Evolutionary conservation across 2,113 vertebrate species (phyloP), one percentile per base, ranked within the genome.

Genomic region (Oncorhynchus keta): DNA sequence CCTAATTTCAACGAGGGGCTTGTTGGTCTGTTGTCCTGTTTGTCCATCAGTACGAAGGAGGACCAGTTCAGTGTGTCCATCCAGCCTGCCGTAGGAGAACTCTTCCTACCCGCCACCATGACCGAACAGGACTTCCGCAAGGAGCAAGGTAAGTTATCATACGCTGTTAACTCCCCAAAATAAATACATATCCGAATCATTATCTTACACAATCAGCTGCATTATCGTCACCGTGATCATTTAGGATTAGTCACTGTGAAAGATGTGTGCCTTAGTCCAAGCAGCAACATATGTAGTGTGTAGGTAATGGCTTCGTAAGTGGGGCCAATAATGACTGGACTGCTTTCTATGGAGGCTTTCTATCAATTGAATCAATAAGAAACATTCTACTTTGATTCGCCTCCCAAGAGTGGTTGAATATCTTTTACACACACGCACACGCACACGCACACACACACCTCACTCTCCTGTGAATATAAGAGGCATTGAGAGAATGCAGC

Each of bases 11-110:
- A 1, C n/a, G 5, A 45, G 18, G 5, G 16, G 3, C 8, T 69
- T 8, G 24, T 32, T 20, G 8, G 61, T 9, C 59, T 74, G 66
- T 6, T 64, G 7, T 28, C 69, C n/a, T 65, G 55, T 30, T 30
- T 51, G 20, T 35, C 67, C 24, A 67, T 88, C 87, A 99, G 97
- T 89, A 98, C 97, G 74, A 97, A 95, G 84, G 93, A 96, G 68
- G 95, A 97, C 86, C 85, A 89, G 84, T 99, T 99, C 90, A 92
- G 5, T 78, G 97, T 99, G 85, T 95, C 78, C 75, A 95, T 99
- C 87, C 97, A 97, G 3, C 96, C 97, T 5, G 93, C 93, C 48
- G 94, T 97, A 77, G 97, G 98, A 86, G 98, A 99, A 72, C 92
- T 99, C 13, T 87, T 99, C 35, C 94, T 95, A 86, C 95, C 97